These are phyloP conservation scores for Montipora sp. DNA, from an alignment of 64 coral and sea anemone species.

Conservation along the genomic window DNA sequence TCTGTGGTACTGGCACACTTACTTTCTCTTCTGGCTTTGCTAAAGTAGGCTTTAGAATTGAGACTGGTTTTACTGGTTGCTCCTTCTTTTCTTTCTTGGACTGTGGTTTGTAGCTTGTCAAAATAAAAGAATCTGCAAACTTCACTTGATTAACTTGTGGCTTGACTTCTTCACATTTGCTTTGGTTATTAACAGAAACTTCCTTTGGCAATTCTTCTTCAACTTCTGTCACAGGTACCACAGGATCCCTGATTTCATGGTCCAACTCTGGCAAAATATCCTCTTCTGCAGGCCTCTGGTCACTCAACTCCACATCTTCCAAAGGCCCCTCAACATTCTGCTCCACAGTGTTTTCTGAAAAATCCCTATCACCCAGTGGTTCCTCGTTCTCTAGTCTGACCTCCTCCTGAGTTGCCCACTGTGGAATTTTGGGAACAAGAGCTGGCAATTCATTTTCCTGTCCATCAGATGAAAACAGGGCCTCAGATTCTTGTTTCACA, in stretches of 20 bases:
- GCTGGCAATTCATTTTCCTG: background rate
- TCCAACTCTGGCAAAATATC: background rate
- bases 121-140: conserved; percentile 64
- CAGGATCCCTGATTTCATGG: background rate
- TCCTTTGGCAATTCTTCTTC: background rate
- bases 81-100: conserved; percentile 39
- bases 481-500: background rate
- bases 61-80: conserved; percentile 26
- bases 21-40: background rate
- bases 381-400: background rate
- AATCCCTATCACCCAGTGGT: background rate
- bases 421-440: conserved; percentile 26
- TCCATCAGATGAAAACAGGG: background rate
- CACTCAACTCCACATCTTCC: too few relatives aligned
- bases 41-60: conserved; percentile 20
- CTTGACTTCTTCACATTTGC: background rate
- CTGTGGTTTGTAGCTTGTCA: conserved; percentile 67
- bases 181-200: background rate
- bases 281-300: background rate
- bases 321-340: too few relatives aligned
- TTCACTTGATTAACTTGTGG: conserved; percentile 38
- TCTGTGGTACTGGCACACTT: background rate
- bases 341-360: too few relatives aligned
- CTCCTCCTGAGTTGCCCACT: conserved; percentile 11
- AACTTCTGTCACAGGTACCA: background rate